Base-by-base conservation (phyloP, 2,888 invertebrate species). In the Diplazon laetatorius region DNA sequence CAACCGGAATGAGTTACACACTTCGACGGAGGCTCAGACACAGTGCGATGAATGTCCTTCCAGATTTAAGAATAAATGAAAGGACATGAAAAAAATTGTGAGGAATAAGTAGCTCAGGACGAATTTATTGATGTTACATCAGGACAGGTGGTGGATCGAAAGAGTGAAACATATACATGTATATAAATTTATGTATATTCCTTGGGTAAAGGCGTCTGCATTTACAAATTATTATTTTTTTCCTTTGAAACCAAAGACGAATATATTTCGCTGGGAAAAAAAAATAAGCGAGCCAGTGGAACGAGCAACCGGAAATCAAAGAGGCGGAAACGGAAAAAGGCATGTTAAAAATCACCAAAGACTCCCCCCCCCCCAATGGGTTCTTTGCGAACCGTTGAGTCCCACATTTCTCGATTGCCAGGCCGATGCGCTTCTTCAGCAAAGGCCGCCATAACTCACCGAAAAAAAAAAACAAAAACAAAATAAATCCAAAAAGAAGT, bases 1-100 rank as follows among this genome's bases (percentile, higher is more conserved):
- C 60, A 65, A 46, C 46, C 63, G n/a, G n/a, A n/a, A n/a, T n/a
- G n/a, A 39, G 42, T 57, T 44, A 57, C 25, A 50, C 46, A 39
- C 65, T 59, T n/a, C 39, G 50, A 57, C 39, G 42, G 68, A 44
- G 48, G 59, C 14, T 80, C 74, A 30, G 72, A 71, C 25, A 25
- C 30, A 2, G 14, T 2, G 30, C 30, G 30, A 16, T 30, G 55
- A 55, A 55, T 78, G 63, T 76, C 71, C 52, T 68, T 42, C 10
- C 14, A n/a, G 6, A 14, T 6, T 30, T 30, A 30, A 6, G 30
- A 30, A 30, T 5, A 30, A 30, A 30, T n/a, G n/a, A 20, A 30
- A 39, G n/a, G 25, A 48, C 2, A 18, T 48, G 20, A 10, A 14
- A 18, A 18, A 69, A 65, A 73, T 69, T n/a, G 10, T 25, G n/a